A percentile compares a stretch with the other conserved stretches of the same genome.
Evolutionary conservation across 2,797 vertebrate species (phyloP).

Genomic region (Alfaro cultratus): DNA sequence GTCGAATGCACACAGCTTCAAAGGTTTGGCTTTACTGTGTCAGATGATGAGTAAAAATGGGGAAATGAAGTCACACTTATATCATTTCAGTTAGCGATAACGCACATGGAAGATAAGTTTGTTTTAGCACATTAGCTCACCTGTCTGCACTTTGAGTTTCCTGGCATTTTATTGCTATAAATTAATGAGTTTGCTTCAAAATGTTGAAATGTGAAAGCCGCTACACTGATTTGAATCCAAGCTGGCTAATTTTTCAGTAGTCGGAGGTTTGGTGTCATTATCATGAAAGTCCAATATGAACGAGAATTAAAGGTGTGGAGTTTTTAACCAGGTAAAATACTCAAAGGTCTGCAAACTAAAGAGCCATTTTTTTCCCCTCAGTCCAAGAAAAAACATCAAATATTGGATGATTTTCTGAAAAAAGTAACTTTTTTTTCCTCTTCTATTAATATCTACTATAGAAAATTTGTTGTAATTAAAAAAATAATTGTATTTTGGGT

Average conservation of each 20-base stretch:
- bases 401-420: not conserved
- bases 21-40: too few relatives aligned
- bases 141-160: not conserved
- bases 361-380: not conserved
- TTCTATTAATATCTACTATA: not conserved
- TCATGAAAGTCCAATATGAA: not conserved
- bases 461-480: not conserved
- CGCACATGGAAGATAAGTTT: not conserved
- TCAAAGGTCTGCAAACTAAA: not conserved
- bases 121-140: not conserved
- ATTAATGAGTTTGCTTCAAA: not conserved
- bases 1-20: not conserved
- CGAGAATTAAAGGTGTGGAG: not conserved
- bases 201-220: not conserved
- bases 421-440: not conserved
- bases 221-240: not conserved
- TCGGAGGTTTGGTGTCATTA: not conserved
- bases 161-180: not conserved
- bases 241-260: not conserved
- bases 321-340: not conserved
- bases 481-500: too few relatives aligned
- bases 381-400: not conserved
- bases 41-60: not conserved
- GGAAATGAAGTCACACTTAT: not conserved
- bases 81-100: not conserved